Evolutionary conservation across 2,888 invertebrate genomes (phyloP).

Genomic region (Tachystola acroxantha): DNA sequence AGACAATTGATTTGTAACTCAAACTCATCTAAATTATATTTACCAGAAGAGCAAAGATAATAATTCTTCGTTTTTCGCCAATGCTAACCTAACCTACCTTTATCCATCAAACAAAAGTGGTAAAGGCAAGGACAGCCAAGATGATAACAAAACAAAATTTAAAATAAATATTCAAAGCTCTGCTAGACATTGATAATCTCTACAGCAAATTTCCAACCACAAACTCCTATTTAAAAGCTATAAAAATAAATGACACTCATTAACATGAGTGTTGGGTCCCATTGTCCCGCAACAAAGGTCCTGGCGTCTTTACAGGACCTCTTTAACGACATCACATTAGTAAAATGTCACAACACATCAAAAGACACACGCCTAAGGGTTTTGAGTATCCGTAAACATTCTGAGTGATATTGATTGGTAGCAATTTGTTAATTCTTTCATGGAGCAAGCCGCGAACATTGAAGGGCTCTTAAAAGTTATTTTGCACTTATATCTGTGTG

Average conservation of each 20-base stretch:
- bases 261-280: conserved; percentile 51
- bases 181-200: conserved; percentile 53
- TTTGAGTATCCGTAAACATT: conserved; percentile 46
- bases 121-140: too few species aligned
- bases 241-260: conserved; percentile 73
- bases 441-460: conserved; percentile 48
- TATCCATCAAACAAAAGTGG: too few species aligned
- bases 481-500: conserved; percentile 43
- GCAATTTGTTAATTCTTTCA: conserved; percentile 70
- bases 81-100: too few species aligned
- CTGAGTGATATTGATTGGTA: conserved; percentile 59
- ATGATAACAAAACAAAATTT: too few species aligned
- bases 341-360: conserved; percentile 76
- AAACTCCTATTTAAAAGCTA: conserved; percentile 64
- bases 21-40: too few species aligned
- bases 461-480: conserved; percentile 37
- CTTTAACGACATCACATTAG: conserved; percentile 68
- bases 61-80: too few species aligned
- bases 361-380: conserved; percentile 55
- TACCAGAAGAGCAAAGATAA: too few species aligned
- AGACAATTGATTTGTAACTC: too few species aligned
- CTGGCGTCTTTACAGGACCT: conserved; percentile 50
- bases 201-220: conserved; percentile 55
- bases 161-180: too few species aligned
- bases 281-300: conserved; percentile 51